Evolutionary conservation across 2,888 invertebrate genomes (phyloP), one percentile per base, ranked within the genome.

Genomic region (Lordiphosa fenestrarum): DNA sequence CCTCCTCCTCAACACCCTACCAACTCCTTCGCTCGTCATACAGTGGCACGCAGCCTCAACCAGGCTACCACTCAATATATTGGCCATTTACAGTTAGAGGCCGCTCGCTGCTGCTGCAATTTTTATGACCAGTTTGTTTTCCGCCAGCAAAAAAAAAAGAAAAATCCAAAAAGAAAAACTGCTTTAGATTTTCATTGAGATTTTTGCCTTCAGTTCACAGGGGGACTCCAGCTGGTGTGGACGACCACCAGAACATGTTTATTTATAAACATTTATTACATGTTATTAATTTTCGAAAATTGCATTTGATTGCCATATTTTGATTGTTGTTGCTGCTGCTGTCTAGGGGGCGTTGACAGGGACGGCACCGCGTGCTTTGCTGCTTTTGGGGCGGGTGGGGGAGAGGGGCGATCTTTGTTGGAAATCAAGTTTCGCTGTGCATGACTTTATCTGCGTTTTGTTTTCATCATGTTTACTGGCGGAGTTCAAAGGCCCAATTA

Each of bases 401-500:
- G 37, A 33, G 40, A 10, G 12, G 47, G 53, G 46, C 15, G 50
- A 44, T 23, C 56, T 54, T 66, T 63, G 63, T 63, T 61, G 73
- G 62, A 77, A 76, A 76, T 73, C 77, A 65, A 83, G 84, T 77
- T 83, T 61, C 57, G 62, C 53, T 64, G 44, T 9, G 42, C 66
- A 60, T 66, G 67, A 66, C 66, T 66, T 73, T 65, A 66, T 78
- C 54, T 55, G 59, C 40, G 66, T 59, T 65, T 64, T 63, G 72
- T 70, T 71, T 73, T 66, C 68, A 62, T 49, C 56, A 59, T 63
- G 40, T 61, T 58, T 57, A 35, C 37, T 50, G 7, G 51, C 23
- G 46, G 81, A 81, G 77, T 77, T 77, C 84, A 81, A 77, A 84
- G 71, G 64, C 77, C 77, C 81, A 77, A 77, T 77, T 66, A 80